Percentiles rank a stretch among this genome's conserved stretches.
phyloP scores from a whole-genome alignment of 2,888 invertebrate genomes.

The Lamellibrachia satsuma region DNA sequence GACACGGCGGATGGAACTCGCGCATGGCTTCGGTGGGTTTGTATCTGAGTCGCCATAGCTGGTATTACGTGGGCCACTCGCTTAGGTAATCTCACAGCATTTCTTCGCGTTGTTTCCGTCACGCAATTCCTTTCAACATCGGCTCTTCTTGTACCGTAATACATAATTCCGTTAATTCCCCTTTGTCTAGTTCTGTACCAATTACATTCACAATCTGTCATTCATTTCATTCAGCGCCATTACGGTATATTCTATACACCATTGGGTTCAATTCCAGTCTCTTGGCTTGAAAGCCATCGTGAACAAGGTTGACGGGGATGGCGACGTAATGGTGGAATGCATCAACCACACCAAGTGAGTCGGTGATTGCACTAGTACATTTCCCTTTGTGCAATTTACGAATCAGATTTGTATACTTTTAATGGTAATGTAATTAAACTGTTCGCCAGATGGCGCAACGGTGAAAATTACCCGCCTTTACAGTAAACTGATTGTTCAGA shows the following conservation, averaged over 20 bases:
- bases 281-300: background rate
- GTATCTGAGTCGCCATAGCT: too few species aligned
- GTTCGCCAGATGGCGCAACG: background rate
- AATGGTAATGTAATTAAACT: too few species aligned
- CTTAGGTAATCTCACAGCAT: too few species aligned
- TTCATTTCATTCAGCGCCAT: too few species aligned
- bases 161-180: too few species aligned
- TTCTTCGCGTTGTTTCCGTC: too few species aligned
- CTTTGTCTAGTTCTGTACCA: too few species aligned
- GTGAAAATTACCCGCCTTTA: background rate
- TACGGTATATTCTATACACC: too few species aligned
- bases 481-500: background rate
- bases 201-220: too few species aligned
- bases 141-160: too few species aligned
- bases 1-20: slow-evolving; percentile 91
- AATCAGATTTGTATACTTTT: background rate
- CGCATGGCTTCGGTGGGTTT: slow-evolving; percentile 79
- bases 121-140: too few species aligned
- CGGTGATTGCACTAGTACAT: background rate
- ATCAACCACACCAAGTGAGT: background rate
- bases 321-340: background rate
- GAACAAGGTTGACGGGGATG: background rate
- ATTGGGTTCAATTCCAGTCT: background rate
- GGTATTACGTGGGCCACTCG: too few species aligned
- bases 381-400: background rate